These are phyloP conservation scores for Peribatodes rhomboidaria DNA, from an alignment of 2,888 invertebrate genomes.

Conservation along the genomic window DNA sequence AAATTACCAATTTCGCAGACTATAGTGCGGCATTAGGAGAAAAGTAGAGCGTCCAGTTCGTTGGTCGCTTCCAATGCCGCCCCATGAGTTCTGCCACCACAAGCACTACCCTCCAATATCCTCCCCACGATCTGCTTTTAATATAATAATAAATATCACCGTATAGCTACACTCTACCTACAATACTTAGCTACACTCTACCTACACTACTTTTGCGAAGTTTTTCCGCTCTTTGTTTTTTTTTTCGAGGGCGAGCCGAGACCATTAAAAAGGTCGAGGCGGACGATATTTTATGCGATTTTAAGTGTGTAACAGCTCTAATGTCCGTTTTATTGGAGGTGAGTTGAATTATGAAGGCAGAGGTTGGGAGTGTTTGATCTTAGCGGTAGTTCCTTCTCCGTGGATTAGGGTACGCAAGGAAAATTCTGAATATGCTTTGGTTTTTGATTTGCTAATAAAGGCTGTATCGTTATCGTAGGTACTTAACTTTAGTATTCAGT, in stretches of 20 bases:
- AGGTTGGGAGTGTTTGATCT: constrained; percentile 46
- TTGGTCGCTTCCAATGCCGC: background rate
- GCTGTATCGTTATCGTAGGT: no score
- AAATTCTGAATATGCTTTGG: background rate
- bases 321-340: constrained; percentile 74
- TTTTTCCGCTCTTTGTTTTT: constrained; percentile 76
- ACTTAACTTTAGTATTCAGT: no score
- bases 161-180: constrained; percentile 45
- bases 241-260: constrained; percentile 72
- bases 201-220: constrained; percentile 79
- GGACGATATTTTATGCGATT: constrained; percentile 84
- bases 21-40: no score
- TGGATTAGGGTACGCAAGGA: background rate
- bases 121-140: constrained; percentile 77
- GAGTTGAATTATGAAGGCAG: constrained; percentile 65
- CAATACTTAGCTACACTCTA: constrained; percentile 54
- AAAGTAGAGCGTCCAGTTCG: no score
- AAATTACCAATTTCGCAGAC: no score
- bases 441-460: no score
- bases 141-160: constrained; percentile 84
- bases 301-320: constrained; percentile 83
- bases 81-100: background rate
- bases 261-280: constrained; percentile 84
- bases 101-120: background rate
- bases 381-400: constrained; percentile 22